Conservation (phyloP, 1,140 invertebrate genomes). For the Apis florea region DNA sequence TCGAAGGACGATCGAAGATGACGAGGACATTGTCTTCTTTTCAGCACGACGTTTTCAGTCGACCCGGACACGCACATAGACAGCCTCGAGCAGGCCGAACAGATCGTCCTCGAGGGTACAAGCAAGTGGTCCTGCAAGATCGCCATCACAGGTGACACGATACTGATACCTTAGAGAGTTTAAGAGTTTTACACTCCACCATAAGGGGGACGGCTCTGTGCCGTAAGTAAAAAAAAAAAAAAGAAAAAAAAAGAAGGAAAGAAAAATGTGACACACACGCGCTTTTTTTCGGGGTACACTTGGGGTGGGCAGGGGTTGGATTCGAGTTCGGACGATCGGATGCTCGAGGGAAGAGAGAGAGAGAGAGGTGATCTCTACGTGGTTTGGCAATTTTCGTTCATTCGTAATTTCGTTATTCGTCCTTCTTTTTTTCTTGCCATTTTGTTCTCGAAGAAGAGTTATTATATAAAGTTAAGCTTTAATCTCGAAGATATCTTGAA, state of each 20-base stretch:
- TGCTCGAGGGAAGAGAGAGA: neutral
- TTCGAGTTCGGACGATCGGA: neutral
- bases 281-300: constrained; percentile 38
- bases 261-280: constrained; percentile 24
- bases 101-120: constrained; percentile 98
- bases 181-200: constrained; percentile 51
- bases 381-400: too few species aligned
- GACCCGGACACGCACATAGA: constrained; percentile 99
- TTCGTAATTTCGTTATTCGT: neutral
- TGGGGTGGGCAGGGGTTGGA: neutral
- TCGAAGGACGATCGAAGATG: constrained; percentile 68
- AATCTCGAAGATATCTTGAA: too few species aligned
- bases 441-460: too few species aligned
- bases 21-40: constrained; percentile 77
- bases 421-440: neutral
- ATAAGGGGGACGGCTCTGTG: constrained; percentile 27
- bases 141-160: constrained; percentile 94
- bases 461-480: too few species aligned
- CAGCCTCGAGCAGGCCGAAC: constrained; percentile 98
- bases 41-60: constrained; percentile 97
- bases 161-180: constrained; percentile 62
- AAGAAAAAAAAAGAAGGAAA: too few species aligned
- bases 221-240: constrained; percentile 17
- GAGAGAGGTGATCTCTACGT: too few species aligned
- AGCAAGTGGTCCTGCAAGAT: constrained; percentile 99